Conservation (phyloP, 64 coral and sea anemone genomes). For the Dendrophyllia cribrosa region DNA sequence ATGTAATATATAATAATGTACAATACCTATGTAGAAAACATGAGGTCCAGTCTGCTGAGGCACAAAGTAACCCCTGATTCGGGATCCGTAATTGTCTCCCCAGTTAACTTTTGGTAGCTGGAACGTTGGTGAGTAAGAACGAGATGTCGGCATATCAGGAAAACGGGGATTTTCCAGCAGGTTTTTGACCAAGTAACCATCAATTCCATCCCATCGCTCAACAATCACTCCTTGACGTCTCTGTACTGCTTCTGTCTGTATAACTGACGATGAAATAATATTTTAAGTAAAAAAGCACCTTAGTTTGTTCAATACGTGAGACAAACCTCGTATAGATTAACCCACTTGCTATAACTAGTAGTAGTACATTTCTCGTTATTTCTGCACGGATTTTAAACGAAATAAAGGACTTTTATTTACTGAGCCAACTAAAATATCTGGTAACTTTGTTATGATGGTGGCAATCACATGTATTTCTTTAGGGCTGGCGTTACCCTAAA, state of each 20-base stretch:
- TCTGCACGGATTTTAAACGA: too few relatives aligned
- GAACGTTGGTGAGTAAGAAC: not conserved
- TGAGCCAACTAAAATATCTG: too few relatives aligned
- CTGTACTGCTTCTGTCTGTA: not conserved
- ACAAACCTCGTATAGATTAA: too few relatives aligned
- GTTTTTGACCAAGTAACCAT: slow-evolving; percentile 53
- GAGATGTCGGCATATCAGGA: slow-evolving; percentile 35
- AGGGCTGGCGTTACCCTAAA: too few relatives aligned
- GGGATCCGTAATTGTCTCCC: slow-evolving; percentile 48
- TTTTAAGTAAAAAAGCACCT: too few relatives aligned
- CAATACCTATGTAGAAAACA: slow-evolving; percentile 47
- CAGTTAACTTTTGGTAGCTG: slow-evolving; percentile 15
- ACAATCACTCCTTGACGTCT: slow-evolving; percentile 38
- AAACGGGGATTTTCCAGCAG: slow-evolving; percentile 29
- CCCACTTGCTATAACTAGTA: too few relatives aligned
- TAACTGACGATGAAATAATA: not conserved
- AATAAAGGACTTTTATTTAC: too few relatives aligned
- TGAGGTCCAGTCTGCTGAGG: slow-evolving; percentile 43
- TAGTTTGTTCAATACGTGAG: too few relatives aligned
- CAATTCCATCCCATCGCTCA: slow-evolving; percentile 65
- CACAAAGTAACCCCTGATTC: slow-evolving; percentile 67
- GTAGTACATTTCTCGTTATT: too few relatives aligned
- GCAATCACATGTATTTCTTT: too few relatives aligned
- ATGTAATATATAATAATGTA: too few relatives aligned
- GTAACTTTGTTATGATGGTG: too few relatives aligned